A percentile compares a stretch with the other conserved stretches of the same genome.
phyloP scores from a whole-genome alignment of 2,113 vertebrate species.

The Lota lota region DNA sequence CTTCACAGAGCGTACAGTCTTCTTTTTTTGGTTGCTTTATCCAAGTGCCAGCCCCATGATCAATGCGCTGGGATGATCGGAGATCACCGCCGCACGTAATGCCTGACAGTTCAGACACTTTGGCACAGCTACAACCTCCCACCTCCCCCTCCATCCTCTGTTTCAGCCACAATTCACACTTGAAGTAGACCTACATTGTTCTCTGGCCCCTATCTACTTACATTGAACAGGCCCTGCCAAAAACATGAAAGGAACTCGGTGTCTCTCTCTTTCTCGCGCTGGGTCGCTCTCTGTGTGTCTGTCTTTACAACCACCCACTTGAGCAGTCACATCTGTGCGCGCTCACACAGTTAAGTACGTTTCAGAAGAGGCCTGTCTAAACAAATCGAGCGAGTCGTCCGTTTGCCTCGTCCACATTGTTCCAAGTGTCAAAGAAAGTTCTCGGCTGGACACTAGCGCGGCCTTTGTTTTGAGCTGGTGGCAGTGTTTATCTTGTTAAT shows the following conservation, averaged over 20 bases:
- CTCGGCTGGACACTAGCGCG: no score
- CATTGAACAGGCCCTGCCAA: constrained; percentile 6
- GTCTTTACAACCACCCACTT: neutral
- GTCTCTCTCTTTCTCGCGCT: neutral
- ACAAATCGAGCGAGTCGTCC: neutral
- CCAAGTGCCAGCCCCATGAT: no score
- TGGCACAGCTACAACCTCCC: neutral
- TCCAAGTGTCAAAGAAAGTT: constrained; percentile 29
- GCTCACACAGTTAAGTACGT: constrained; percentile 4
- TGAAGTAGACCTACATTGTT: constrained; percentile 13
- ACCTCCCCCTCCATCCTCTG: neutral
- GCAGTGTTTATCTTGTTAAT: no score
- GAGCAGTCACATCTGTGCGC: neutral
- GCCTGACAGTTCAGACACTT: no score
- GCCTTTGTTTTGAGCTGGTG: no score
- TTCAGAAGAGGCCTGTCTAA: constrained; percentile 9
- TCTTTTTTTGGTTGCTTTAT: no score
- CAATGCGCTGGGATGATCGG: no score
- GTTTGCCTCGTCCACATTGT: constrained; percentile 6
- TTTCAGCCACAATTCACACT: neutral
- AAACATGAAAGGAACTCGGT: constrained; percentile 14
- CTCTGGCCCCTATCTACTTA: constrained; percentile 4
- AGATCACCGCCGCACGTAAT: no score
- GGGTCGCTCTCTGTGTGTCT: constrained; percentile 1
- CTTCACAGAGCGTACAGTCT: no score